Evolutionary conservation across 2,113 vertebrate genomes (phyloP).

Genomic region (Aegithalos caudatus): DNA sequence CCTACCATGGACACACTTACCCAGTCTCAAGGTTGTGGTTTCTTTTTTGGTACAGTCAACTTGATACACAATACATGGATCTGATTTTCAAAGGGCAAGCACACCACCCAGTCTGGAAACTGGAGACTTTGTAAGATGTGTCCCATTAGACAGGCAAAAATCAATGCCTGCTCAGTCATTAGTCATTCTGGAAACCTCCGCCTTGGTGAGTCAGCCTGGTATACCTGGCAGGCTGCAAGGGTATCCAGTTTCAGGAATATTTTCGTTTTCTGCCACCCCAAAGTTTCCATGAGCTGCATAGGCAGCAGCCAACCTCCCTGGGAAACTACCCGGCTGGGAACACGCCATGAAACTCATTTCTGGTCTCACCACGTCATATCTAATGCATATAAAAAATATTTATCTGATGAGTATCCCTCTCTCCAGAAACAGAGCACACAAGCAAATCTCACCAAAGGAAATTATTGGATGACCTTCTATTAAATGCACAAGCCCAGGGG

Average conservation of each 20-base stretch:
- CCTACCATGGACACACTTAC: neutral
- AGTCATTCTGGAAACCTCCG: neutral
- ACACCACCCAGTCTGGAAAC: slow-evolving; percentile 47
- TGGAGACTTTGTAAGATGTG: neutral
- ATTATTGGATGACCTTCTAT: neutral
- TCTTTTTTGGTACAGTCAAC: neutral
- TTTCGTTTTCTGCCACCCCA: neutral
- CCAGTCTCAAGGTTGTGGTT: neutral
- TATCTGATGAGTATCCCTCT: neutral
- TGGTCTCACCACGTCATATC: neutral
- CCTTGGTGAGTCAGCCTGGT: slow-evolving; percentile 39
- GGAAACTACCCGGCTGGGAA: neutral
- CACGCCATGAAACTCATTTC: neutral
- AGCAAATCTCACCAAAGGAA: neutral
- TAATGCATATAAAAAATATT: neutral
- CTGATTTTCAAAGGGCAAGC: slow-evolving; percentile 23
- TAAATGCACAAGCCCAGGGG: neutral
- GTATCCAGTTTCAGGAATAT: neutral
- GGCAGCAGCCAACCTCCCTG: neutral
- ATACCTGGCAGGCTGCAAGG: neutral
- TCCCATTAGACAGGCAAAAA: slow-evolving; percentile 28
- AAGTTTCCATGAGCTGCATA: neutral
- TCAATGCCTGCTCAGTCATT: slow-evolving; percentile 9
- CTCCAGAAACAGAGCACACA: neutral
- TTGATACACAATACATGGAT: neutral